These are phyloP conservation scores for Urosaurus nigricauda DNA, from an alignment of 2,797 vertebrate genomes.

Conservation along the genomic window DNA sequence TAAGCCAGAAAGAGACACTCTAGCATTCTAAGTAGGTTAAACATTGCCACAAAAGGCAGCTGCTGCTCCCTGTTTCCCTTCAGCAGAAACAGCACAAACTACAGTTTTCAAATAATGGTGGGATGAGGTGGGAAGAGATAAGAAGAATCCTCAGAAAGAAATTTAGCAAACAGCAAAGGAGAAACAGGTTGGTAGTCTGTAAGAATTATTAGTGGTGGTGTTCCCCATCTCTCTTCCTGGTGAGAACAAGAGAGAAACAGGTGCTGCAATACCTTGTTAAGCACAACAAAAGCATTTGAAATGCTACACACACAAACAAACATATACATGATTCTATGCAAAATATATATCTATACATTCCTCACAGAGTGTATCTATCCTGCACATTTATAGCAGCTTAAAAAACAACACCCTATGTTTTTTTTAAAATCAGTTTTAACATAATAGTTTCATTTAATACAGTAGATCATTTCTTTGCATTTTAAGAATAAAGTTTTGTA, in stretches of 20 bases:
- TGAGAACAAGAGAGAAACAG: neutral
- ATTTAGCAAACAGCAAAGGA: neutral
- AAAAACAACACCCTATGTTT: no score
- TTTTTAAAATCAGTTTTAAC: no score
- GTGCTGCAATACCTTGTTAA: neutral
- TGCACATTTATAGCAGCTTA: neutral
- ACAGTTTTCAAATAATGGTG: neutral
- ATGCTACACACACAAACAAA: neutral
- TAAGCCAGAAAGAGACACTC: slow-evolving; percentile 38
- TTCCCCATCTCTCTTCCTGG: neutral
- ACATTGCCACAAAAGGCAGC: neutral
- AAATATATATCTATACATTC: neutral
- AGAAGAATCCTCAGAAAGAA: neutral
- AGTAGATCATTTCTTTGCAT: no score
- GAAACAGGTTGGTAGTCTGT: neutral
- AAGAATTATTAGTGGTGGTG: neutral
- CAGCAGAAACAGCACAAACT: neutral
- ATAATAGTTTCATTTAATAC: no score
- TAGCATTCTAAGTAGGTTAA: slow-evolving; percentile 39
- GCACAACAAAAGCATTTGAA: neutral
- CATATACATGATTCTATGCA: neutral
- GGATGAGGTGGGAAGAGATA: neutral
- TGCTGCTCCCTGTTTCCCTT: neutral
- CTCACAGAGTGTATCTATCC: neutral
- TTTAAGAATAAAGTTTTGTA: no score